Conservation (phyloP, 2,888 invertebrate species). For the Eurytoma adleriae region DNA sequence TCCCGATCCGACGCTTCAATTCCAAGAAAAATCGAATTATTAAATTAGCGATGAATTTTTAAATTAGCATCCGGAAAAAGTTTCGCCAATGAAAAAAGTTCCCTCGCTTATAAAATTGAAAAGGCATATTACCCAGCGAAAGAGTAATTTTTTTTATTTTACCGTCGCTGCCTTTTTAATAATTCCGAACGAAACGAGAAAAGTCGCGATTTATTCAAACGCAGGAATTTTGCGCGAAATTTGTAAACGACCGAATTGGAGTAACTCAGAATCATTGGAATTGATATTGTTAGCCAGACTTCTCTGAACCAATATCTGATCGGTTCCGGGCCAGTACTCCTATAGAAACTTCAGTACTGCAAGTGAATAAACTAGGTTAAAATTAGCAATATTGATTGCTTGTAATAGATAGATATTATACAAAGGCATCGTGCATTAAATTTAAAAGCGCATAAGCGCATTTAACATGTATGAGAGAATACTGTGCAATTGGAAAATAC, state of each 20-base stretch:
- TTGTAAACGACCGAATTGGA: constrained; percentile 7
- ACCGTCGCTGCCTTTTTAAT: too few relatives aligned
- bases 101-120: too few relatives aligned
- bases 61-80: too few relatives aligned
- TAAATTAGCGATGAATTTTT: too few relatives aligned
- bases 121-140: too few relatives aligned
- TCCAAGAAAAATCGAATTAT: too few relatives aligned
- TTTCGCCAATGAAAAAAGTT: neutral
- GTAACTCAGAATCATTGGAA: neutral
- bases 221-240: neutral
- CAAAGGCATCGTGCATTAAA: neutral
- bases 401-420: neutral
- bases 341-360: constrained; percentile 17
- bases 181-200: too few relatives aligned
- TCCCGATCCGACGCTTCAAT: neutral
- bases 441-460: neutral
- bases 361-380: constrained; percentile 30
- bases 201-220: too few relatives aligned
- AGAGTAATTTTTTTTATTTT: too few relatives aligned
- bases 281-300: constrained; percentile 22
- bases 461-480: too few relatives aligned
- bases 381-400: constrained; percentile 34
- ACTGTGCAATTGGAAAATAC: too few relatives aligned
- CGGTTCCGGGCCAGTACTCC: constrained; percentile 9
- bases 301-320: constrained; percentile 21